Conservation (phyloP, 2,797 vertebrate species). For the Eidolon dupreanum region DNA sequence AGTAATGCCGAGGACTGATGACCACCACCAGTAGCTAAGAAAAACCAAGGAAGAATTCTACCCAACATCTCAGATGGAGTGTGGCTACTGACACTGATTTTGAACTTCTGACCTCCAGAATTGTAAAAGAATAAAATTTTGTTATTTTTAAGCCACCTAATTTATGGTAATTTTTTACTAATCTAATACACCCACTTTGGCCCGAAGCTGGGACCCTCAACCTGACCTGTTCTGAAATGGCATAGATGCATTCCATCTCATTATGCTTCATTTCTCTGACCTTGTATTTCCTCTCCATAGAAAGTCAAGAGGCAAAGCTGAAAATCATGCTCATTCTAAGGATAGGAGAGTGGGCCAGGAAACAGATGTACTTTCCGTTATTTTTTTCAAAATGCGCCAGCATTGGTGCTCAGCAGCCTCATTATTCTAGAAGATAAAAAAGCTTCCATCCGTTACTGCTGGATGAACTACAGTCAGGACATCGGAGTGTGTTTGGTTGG, state of each 20-base stretch:
- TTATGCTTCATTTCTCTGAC: background rate
- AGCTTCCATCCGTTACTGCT: background rate
- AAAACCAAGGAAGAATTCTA: background rate
- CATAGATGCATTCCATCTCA: background rate
- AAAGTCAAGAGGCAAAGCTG: slow-evolving; percentile 34
- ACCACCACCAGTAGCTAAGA: background rate
- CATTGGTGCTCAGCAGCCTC: background rate
- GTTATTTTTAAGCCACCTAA: background rate
- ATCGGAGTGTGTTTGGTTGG: background rate
- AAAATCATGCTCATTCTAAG: slow-evolving; percentile 19
- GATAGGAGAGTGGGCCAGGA: background rate
- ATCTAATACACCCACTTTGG: background rate
- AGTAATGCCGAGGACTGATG: no score
- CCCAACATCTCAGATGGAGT: background rate
- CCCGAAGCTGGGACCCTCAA: background rate
- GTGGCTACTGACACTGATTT: background rate
- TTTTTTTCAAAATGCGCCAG: slow-evolving; percentile 61
- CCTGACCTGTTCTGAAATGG: background rate
- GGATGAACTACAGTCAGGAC: background rate
- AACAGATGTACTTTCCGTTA: slow-evolving; percentile 60
- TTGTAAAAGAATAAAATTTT: background rate
- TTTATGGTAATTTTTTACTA: background rate
- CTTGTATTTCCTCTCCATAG: background rate
- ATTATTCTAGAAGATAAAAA: slow-evolving; percentile 48
- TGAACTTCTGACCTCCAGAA: background rate